Percentiles rank a stretch among this genome's conserved stretches.
Evolutionary conservation across 2,113 vertebrate genomes (phyloP).

Genomic region (Pan paniscus): DNA sequence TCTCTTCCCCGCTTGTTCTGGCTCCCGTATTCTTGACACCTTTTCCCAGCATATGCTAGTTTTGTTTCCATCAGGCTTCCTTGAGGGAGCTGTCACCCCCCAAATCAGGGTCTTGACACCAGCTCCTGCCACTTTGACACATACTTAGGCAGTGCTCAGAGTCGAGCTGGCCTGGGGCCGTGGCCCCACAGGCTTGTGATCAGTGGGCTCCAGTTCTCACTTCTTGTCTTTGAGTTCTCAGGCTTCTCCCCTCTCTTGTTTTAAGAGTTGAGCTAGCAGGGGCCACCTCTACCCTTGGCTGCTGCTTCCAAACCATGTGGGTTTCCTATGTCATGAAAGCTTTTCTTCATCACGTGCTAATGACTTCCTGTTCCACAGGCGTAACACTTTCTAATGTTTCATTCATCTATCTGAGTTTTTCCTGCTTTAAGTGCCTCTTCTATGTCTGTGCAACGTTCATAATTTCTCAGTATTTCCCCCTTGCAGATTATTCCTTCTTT

Average conservation of each 20-base stretch:
- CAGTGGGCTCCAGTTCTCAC: not conserved
- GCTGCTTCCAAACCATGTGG: accelerated
- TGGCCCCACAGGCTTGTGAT: not conserved
- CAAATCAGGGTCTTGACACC: accelerated
- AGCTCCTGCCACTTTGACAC: not conserved
- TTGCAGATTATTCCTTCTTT: accelerated
- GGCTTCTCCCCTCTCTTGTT: too few species aligned
- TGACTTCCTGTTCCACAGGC: accelerated
- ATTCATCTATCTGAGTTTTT: accelerated
- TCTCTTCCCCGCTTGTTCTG: accelerated
- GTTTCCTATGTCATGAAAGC: accelerated
- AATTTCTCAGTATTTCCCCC: not conserved
- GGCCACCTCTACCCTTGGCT: accelerated
- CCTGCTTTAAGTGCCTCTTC: not conserved
- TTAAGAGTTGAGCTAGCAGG: accelerated
- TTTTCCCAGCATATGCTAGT: not conserved
- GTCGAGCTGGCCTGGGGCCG: accelerated
- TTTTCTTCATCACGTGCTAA: accelerated
- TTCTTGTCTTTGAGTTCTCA: not conserved
- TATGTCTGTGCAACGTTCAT: accelerated
- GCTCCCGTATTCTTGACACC: too few species aligned
- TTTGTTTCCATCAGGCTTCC: not conserved
- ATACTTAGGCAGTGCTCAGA: accelerated
- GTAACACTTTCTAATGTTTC: accelerated
- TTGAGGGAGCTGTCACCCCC: not conserved